Base-by-base conservation (phyloP, 2,113 vertebrate genomes). In the Chlorocebus sabaeus region DNA sequence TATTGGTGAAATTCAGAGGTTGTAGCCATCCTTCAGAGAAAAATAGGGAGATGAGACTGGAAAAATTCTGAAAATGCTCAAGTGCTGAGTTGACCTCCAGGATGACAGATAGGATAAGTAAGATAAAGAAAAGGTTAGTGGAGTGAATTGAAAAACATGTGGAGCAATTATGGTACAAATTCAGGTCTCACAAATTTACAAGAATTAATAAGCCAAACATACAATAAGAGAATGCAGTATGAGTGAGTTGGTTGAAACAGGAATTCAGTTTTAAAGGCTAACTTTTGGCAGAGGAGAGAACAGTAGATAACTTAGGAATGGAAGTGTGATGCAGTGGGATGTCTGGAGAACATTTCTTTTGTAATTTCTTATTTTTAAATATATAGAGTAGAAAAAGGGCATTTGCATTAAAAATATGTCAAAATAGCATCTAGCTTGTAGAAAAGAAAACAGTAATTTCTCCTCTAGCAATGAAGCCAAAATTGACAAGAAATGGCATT, bases 331-430 rank as follows among this genome's bases (percentile, higher is more conserved):
- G 35, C n/a, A 88, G 30, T 38, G 45, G 7, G n/a, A 73, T 84
- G 13, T 82, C 85, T 78, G 13, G n/a, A 94, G 14, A 90, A 13
- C 8, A 0, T 95, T 90, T 57, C 64, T 52, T 89, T 81, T 78
- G 5, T 97, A 78, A 67, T 85, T 95, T 73, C 57, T 92, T 90
- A 91, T 59, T 94, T 92, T 94, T 27, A 93, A 88, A 90, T 90
- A 32, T 64, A 76, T 30, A 50, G n/a, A 59, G 68, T 90, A 90
- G n/a, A 79, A 90, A 97, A 93, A 81, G 85, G 25, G 27, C 9
- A 22, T 88, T 95, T 93, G 90, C 48, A 90, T 98, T 95, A 79
- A 95, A 96, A 96, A 93, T 83, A 40, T 68, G 67, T 95, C 80
- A 96, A 97, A 92, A 92, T 59, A 35, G 12, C 64, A 82, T 95